A percentile compares a stretch with the other conserved stretches of the same genome.
Evolutionary conservation across 2,797 vertebrate genomes (phyloP).

Genomic region (Aeoliscus strigatus): DNA sequence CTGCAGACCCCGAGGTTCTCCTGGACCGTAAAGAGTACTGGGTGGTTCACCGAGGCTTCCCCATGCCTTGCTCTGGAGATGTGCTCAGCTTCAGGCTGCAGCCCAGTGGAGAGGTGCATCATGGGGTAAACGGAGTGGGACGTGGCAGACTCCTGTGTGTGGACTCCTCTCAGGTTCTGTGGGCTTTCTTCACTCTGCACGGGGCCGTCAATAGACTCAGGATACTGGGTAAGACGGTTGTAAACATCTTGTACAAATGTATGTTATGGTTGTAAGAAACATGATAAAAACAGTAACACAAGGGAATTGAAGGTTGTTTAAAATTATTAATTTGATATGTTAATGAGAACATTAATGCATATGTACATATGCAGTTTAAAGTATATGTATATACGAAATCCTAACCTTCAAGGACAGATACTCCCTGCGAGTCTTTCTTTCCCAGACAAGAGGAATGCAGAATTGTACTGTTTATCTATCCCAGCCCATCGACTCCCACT

Average conservation of each 20-base stretch:
- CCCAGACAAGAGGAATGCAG: slow-evolving; percentile 56
- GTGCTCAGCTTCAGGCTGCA: slow-evolving; percentile 90
- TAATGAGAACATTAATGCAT: too few species aligned
- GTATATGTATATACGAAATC: too few species aligned
- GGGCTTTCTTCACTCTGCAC: slow-evolving; percentile 94
- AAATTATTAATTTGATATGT: too few species aligned
- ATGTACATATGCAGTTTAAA: too few species aligned
- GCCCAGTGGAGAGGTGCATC: slow-evolving; percentile 90
- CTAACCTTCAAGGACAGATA: slow-evolving; percentile 8
- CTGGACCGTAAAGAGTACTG: slow-evolving; percentile 98
- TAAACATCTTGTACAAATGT: too few species aligned
- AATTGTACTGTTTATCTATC: slow-evolving; percentile 33
- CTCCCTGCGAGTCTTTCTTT: slow-evolving; percentile 32
- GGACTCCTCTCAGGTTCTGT: slow-evolving; percentile 92
- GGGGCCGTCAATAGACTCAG: slow-evolving; percentile 93
- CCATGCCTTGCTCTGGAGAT: slow-evolving; percentile 83
- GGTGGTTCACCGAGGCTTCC: slow-evolving; percentile 91
- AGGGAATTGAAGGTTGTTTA: too few species aligned
- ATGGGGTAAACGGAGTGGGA: slow-evolving; percentile 85
- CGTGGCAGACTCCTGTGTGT: slow-evolving; percentile 92
- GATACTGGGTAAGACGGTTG: slow-evolving; percentile 82
- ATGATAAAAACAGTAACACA: too few species aligned
- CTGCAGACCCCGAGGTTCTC: slow-evolving; percentile 88
- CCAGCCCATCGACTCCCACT: slow-evolving; percentile 46
- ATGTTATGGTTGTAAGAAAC: too few species aligned